These are phyloP conservation scores for Sylvia atricapilla DNA, from an alignment of 2,113 vertebrate species.

Conservation along the genomic window DNA sequence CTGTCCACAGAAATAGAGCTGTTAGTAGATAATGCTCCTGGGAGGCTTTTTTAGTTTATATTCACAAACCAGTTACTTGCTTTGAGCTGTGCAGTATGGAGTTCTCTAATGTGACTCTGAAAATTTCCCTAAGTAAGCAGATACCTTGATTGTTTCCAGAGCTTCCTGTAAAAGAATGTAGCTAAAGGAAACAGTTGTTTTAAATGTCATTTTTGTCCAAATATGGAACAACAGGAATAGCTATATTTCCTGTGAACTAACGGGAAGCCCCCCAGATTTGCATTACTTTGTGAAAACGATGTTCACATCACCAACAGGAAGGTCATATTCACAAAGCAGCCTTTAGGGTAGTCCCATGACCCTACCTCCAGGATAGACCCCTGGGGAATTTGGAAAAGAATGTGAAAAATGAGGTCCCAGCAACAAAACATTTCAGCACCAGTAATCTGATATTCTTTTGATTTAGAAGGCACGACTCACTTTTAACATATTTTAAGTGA, in stretches of 20 bases:
- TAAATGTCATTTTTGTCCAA: constrained; percentile 51
- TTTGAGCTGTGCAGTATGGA: not conserved
- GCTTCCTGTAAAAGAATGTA: constrained; percentile 38
- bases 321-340: constrained; percentile 12
- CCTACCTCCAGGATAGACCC: constrained; percentile 42
- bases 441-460: not conserved
- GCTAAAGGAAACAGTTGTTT: constrained; percentile 40
- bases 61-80: not conserved
- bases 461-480: not conserved
- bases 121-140: constrained; percentile 45
- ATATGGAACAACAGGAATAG: constrained; percentile 58
- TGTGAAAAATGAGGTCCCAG: constrained; percentile 22
- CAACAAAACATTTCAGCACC: not conserved
- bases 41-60: not conserved
- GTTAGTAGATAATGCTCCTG: not conserved
- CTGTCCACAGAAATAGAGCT: not conserved
- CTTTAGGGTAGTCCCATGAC: constrained; percentile 62
- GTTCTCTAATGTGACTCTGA: not conserved
- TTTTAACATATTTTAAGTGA: not conserved
- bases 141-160: constrained; percentile 35
- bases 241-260: constrained; percentile 55
- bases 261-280: constrained; percentile 40
- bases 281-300: constrained; percentile 17
- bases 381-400: constrained; percentile 16
- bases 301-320: constrained; percentile 26